These are phyloP conservation scores for Diarsia brunnea DNA, from an alignment of 2,888 invertebrate genomes.

Conservation along the genomic window DNA sequence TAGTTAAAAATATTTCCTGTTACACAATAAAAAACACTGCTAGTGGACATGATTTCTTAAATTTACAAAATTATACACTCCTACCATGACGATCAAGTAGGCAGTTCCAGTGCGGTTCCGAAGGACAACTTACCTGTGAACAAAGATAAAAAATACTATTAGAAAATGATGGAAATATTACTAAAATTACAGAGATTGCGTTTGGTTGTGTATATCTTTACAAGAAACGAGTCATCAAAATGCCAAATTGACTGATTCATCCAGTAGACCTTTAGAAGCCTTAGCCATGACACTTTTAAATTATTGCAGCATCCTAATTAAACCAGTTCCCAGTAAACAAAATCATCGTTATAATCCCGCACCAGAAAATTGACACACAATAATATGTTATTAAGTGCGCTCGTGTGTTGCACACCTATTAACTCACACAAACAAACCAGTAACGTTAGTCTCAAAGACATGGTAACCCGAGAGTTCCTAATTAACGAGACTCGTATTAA, in stretches of 20 bases:
- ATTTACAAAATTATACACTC: neutral
- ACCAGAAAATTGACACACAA: conserved; percentile 25
- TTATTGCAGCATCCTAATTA: neutral
- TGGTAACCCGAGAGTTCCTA: conserved; percentile 59
- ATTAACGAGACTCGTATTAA: conserved; percentile 63
- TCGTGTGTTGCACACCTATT: conserved; percentile 32
- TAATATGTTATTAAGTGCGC: conserved; percentile 33
- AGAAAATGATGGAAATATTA: neutral
- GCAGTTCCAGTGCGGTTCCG: neutral
- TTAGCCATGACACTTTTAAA: too few species aligned
- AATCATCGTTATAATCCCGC: conserved; percentile 12
- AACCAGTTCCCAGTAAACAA: conserved; percentile 17
- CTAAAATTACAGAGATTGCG: neutral
- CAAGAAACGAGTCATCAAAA: too few species aligned
- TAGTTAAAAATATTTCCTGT: neutral
- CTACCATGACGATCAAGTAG: neutral
- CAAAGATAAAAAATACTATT: conserved; percentile 31
- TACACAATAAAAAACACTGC: neutral
- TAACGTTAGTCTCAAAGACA: conserved; percentile 58
- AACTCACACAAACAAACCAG: conserved; percentile 24
- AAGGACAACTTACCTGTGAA: conserved; percentile 61
- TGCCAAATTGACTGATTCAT: neutral
- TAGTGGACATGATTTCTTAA: neutral
- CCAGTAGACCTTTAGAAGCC: too few species aligned
- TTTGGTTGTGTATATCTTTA: neutral